Evolutionary conservation across 2,888 invertebrate species (phyloP), one percentile per base, ranked within the genome.

Genomic region (Drosophila helvetica): DNA sequence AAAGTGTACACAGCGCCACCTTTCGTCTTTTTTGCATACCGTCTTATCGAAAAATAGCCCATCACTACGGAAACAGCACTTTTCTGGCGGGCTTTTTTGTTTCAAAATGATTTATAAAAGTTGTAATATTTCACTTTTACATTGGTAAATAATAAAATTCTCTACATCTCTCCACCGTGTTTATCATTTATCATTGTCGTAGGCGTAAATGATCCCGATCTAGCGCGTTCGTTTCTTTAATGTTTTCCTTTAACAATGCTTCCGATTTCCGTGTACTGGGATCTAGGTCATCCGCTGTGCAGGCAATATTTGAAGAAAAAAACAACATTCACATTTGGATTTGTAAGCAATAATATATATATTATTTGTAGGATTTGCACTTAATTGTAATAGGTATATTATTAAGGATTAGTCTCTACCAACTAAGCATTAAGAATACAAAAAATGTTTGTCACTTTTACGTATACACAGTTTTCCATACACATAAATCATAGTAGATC

Each of bases 381-480:
- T 87, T 87, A 81, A 62, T 33, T 50, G 51, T 47, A 81, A 78
- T 75, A 74, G 51, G 57, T 67, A 75, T 69, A 77, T 82, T 74
- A 65, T 74, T 83, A 85, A 82, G 86, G 86, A 88, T 88, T 88
- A 86, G 74, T 78, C 71, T 76, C 76, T 88, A 75, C 48, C 52
- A 72, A 58, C 78, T 88, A 80, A 69, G 74, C 70, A 79, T 80
- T 87, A 78, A 79, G 72, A 78, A 90, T 80, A 83, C 79, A 75
- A 81, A 71, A 75, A 81, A 71, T 54, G 83, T 83, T 86, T 88
- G 88, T 88, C 80, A 83, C 87, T 86, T 84, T 88, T 84, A 88
- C 89, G 89, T 84, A 84, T 88, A 88, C 83, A 73, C 73, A 38
- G 38, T 76, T 88, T 83, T 69, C 61, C 65, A 77, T 86, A 57